Percentiles rank a stretch among this genome's conserved stretches.
Evolutionary conservation across 2,888 invertebrate genomes (phyloP).

Genomic region (Lepetodrilus schrolli): DNA sequence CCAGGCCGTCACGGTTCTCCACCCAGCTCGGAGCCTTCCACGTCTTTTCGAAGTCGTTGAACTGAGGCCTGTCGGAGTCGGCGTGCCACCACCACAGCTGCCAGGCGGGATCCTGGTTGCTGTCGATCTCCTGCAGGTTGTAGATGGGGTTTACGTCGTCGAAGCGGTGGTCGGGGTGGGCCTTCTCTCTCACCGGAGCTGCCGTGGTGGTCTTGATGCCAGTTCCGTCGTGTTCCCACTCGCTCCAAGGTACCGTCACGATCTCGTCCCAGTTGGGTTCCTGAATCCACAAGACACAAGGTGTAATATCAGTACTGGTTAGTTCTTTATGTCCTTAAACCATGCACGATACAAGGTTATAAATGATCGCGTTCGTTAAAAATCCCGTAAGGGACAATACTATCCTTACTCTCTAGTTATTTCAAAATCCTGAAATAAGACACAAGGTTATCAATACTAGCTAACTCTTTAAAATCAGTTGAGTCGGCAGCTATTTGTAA

Average conservation of each 20-base stretch:
- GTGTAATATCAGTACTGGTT: no score
- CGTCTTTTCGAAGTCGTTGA: constrained; percentile 19
- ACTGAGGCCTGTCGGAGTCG: constrained; percentile 36
- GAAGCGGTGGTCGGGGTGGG: constrained; percentile 18
- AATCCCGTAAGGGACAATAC: no score
- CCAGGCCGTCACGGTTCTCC: constrained; percentile 26
- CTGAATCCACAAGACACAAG: not conserved
- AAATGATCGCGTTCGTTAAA: no score
- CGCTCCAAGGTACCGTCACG: constrained; percentile 9
- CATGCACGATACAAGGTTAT: no score
- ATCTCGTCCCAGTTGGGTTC: constrained; percentile 24
- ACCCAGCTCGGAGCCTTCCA: constrained; percentile 33
- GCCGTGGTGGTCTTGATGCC: not conserved
- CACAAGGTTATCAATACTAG: no score
- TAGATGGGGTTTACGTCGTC: constrained; percentile 31
- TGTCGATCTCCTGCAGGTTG: not conserved
- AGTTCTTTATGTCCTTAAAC: no score
- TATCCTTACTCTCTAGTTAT: no score
- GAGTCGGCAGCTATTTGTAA: no score
- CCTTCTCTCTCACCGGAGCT: not conserved
- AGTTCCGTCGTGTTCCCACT: constrained; percentile 17
- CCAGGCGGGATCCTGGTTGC: constrained; percentile 31
- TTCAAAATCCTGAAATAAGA: no score
- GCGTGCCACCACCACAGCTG: constrained; percentile 42
- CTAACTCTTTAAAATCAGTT: no score